phyloP scores from a whole-genome alignment of 1,140 invertebrate species.

The Sarcophaga bullata region DNA sequence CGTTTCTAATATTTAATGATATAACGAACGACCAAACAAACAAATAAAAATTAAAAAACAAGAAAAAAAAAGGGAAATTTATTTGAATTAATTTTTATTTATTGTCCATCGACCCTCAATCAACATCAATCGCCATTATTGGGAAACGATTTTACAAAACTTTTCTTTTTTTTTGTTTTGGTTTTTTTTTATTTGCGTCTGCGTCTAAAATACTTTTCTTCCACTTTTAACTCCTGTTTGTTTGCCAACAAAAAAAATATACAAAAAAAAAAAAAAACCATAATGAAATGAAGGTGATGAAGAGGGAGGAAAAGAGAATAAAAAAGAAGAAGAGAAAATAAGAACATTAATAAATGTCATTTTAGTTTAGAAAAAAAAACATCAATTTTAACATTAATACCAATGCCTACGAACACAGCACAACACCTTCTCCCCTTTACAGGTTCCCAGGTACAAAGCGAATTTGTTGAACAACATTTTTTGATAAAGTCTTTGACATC shows the following conservation, averaged over 20 bases:
- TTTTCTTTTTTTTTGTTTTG: background rate
- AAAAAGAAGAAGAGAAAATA: background rate
- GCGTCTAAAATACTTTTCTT: too few relatives aligned
- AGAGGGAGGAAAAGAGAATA: too few relatives aligned
- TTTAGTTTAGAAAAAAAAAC: background rate
- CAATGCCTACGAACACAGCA: background rate
- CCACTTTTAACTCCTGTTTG: too few relatives aligned
- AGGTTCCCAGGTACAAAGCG: too few relatives aligned
- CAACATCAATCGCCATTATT: background rate
- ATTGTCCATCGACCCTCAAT: background rate
- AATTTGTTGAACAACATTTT: too few relatives aligned
- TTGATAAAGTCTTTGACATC: too few relatives aligned
- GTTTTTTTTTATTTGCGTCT: too few relatives aligned
- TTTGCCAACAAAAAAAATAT: too few relatives aligned
- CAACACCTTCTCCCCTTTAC: too few relatives aligned
- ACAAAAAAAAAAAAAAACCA: too few relatives aligned
- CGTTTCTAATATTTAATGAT: background rate
- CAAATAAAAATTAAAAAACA: background rate
- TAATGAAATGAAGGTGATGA: too few relatives aligned
- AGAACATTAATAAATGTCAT: constrained; percentile 14
- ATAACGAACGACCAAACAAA: background rate
- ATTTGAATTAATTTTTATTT: background rate
- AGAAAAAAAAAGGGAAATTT: too few relatives aligned
- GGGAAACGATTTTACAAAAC: background rate
- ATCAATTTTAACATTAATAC: constrained; percentile 15